These are phyloP conservation scores for Melanophora roralis DNA, from an alignment of 2,888 invertebrate species.

Conservation along the genomic window DNA sequence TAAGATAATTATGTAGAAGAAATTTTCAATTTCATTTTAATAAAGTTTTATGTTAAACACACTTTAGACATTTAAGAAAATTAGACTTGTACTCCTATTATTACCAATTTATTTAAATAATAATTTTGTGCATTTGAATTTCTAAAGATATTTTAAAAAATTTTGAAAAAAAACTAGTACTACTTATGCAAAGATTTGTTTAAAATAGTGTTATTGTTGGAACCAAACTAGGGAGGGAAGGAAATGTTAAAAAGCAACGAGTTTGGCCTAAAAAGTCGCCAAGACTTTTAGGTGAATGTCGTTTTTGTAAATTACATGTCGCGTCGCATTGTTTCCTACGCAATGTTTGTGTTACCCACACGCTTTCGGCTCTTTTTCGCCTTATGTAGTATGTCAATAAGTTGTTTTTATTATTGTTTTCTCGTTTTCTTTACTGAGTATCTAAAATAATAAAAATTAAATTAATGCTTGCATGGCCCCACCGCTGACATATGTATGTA, in stretches of 20 bases:
- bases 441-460: constrained; percentile 23
- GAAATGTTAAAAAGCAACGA: background rate
- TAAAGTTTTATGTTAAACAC: too few species aligned
- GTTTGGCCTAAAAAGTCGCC: constrained; percentile 24
- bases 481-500: too few species aligned
- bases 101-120: too few species aligned
- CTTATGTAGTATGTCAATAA: constrained; percentile 48
- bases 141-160: too few species aligned
- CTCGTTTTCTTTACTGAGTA: constrained; percentile 22
- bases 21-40: too few species aligned
- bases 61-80: too few species aligned
- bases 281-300: constrained; percentile 15
- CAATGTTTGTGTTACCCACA: constrained; percentile 59
- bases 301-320: constrained; percentile 42
- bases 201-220: background rate
- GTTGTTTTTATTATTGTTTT: constrained; percentile 1
- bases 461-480: constrained; percentile 1
- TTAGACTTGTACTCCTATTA: too few species aligned
- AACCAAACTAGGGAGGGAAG: background rate
- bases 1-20: too few species aligned
- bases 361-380: constrained; percentile 45
- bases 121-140: too few species aligned
- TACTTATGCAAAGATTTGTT: constrained; percentile 13
- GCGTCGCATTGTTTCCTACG: constrained; percentile 60
- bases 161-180: too few species aligned